Evolutionary conservation across 1,140 invertebrate species (phyloP), one percentile per base, ranked within the genome.

Genomic region (Pseudomyrmex concolor): DNA sequence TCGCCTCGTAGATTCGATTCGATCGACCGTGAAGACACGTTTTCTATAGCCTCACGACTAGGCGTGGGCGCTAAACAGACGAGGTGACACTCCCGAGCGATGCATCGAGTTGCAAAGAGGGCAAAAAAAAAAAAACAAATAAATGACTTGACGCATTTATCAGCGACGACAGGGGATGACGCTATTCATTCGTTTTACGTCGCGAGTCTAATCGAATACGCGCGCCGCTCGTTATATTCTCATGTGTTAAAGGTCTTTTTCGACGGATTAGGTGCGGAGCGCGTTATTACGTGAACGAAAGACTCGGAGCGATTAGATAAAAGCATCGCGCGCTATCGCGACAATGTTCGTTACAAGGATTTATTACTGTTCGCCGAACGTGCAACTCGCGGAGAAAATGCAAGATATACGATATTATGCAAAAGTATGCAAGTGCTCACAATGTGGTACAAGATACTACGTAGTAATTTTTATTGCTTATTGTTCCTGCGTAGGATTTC

Each of bases 271-370:
- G 67, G 45, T 45, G n/a, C 51, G 67, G 19, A n/a, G 17, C 62
- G 51, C 22, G 25, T 71, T 51, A 34, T 51, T 71, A 55, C 17
- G 15, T 19, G 25, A 34, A 48, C 17, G 34, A 19, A n/a, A 15
- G 17, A 70, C 70, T 15, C 1, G 51, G 34, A 34, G 2, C 51
- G 84, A 76, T 76, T 83, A 83, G 77, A 86, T 85, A 74, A 76
- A 71, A 34, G 34, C 34, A 7, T 34, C 5, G 19, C n/a, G 34
- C 17, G 51, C 4, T 64, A 19, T 48, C 76, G 19, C 43, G 22
- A 19, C 66, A 57, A 80, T n/a, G 15, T 62, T 59, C 57, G n/a
- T 82, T 68, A 34, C 34, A 19, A 71, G 51, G 12, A 55, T 60
- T 55, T 81, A 67, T 62, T 59, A 22, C 15, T 19, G n/a, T 12